Percentiles rank a stretch among this genome's conserved stretches.
Evolutionary conservation across 2,888 invertebrate species (phyloP).

Genomic region (Dorcus parallelipipedus): DNA sequence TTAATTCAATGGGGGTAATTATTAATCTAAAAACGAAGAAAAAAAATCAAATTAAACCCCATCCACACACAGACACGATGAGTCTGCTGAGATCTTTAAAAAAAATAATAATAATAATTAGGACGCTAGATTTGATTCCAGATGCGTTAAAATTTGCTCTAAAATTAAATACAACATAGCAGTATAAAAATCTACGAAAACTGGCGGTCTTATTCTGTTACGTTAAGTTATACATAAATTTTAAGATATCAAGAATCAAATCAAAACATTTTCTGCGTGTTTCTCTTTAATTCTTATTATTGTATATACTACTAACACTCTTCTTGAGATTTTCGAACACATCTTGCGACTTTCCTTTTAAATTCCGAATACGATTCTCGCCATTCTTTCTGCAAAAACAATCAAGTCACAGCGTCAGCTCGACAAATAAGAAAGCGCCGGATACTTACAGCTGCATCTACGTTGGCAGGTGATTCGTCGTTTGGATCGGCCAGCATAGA

Average conservation of each 20-base stretch:
- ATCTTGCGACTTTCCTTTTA: constrained; percentile 95
- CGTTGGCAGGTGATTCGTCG: constrained; percentile 98
- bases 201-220: neutral
- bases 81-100: constrained; percentile 23
- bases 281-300: constrained; percentile 14
- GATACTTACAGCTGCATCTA: constrained; percentile 91
- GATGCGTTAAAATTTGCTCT: constrained; percentile 24
- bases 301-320: constrained; percentile 77
- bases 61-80: constrained; percentile 16
- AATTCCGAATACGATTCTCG: constrained; percentile 95
- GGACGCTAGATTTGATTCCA: constrained; percentile 26
- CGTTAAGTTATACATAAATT: constrained; percentile 17
- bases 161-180: neutral
- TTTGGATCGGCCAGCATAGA: constrained; percentile 99
- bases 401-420: neutral
- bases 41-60: neutral
- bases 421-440: neutral
- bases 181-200: neutral
- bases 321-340: constrained; percentile 98
- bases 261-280: constrained; percentile 4
- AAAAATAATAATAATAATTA: constrained; percentile 16
- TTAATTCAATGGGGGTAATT: neutral
- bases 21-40: neutral
- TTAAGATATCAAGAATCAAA: constrained; percentile 33
- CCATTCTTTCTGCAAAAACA: constrained; percentile 87